Base-by-base conservation (phyloP, 2,888 invertebrate species). In the Pediacus dermestoides region DNA sequence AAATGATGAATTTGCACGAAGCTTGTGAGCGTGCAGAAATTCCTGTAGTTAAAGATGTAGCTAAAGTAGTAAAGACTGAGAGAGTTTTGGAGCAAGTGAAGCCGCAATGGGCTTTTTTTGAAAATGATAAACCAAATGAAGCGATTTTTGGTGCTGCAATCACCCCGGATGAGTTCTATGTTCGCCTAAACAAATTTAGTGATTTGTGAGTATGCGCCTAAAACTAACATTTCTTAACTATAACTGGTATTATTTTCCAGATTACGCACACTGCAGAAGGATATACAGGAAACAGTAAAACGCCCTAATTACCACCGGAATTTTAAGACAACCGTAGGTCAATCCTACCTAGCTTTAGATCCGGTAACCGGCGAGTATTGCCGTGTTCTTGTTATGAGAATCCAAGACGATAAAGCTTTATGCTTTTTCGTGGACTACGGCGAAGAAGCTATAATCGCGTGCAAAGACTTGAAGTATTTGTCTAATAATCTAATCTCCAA, bases 371-470 rank as follows among this genome's bases (percentile, higher is more conserved):
- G 48, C 1, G 60, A 62, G 1, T 75, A 67, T 48, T 70, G 70
- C 44, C 62, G 79, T 31, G 74, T 75, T 2, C 62, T 72, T 43
- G 64, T 78, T 2, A 65, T 70, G 10, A 57, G 66, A 16, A 55
- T 61, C 2, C 55, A 63, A n/a, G 54, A 58, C n/a, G 48, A 55
- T 9, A 70, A 69, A 49, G 71, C 72, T 0, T 69, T 74, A 42
- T 75, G 75, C 45, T 80, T 80, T 55, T 81, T 75, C 55, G 77
- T 81, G 0, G 82, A 82, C 58, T 76, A 76, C 52, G 82, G 81
- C 0, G 80, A 81, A 55, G 72, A 68, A 56, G 66, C 66, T 26
- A 57, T 62, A 0, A 68, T 80, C 1, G 44, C 64, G 0, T 48
- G 58, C 2, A 56, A 66, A 2, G 64, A 74, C 46, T 48, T 81